Conservation (phyloP, 23 tunicate genomes). For the Clavelina lepadiformis region DNA sequence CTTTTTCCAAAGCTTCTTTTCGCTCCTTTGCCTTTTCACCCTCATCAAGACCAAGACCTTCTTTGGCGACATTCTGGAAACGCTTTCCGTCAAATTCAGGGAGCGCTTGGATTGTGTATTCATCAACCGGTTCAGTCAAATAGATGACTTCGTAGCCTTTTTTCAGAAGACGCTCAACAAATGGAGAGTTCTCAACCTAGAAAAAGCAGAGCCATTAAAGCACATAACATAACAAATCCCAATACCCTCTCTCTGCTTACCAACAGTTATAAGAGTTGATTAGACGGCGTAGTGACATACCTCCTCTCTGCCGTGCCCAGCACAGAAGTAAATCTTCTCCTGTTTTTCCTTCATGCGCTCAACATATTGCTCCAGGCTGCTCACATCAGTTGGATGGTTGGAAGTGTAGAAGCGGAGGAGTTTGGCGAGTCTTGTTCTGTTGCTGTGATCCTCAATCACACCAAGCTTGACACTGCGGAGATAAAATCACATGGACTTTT, state of each 20-base stretch:
- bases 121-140: slow-evolving; percentile 95
- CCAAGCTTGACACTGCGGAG: slow-evolving; percentile 85
- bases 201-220: background rate
- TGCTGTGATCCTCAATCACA: slow-evolving; percentile 97
- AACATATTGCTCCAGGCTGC: slow-evolving; percentile 81
- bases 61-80: slow-evolving; percentile 98
- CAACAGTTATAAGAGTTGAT: background rate
- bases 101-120: slow-evolving; percentile 97
- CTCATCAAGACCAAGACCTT: slow-evolving; percentile 89
- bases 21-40: slow-evolving; percentile 91
- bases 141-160: slow-evolving; percentile 95
- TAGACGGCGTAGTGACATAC: slow-evolving; percentile 16
- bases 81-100: slow-evolving; percentile 99
- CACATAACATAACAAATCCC: background rate
- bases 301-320: slow-evolving; percentile 89
- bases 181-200: slow-evolving; percentile 93
- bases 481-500: background rate
- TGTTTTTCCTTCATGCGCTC: slow-evolving; percentile 99
- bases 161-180: slow-evolving; percentile 85
- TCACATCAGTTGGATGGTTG: slow-evolving; percentile 65
- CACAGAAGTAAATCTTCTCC: slow-evolving; percentile 97
- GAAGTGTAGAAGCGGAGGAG: slow-evolving; percentile 86
- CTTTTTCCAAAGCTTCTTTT: slow-evolving; percentile 91
- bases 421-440: slow-evolving; percentile 95
- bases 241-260: background rate